Evolutionary conservation across 2,113 vertebrate genomes (phyloP), one percentile per base, ranked within the genome.

Genomic region (Rattus rattus): DNA sequence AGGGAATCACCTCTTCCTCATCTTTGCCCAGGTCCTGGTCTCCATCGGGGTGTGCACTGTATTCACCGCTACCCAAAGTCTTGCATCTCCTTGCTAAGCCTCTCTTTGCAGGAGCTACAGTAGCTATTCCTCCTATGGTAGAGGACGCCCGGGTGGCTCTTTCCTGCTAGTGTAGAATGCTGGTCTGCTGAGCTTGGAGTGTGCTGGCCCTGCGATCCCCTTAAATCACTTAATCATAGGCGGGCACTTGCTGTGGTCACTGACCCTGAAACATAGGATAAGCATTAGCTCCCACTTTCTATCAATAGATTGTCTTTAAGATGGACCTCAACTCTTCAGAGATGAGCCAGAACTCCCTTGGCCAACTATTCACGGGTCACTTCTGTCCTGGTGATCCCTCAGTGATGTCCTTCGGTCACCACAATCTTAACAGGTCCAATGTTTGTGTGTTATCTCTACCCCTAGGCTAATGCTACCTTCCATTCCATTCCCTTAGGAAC

Each of bases 1-100:
- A 5, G 2, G 0, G 0, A 16, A 49, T 43, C 24, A n/a, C 69
- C 59, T 70, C 16, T 1, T 28, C 8, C 24, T 22, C 0, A 1
- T 52, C n/a, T 22, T 28, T 8, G 4, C 52, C 14, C 2, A 43
- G 61, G n/a, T 9, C 22, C 4, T 59, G 19, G 22, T 0, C 19
- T 52, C n/a, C 54, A 7, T 39, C 19, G 13, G 5, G 33, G 36
- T 59, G 54, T 19, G 24, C 8, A 2, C 43, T 1, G 33, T 4
- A 33, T 26, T 54, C 36, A 22, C 28, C 20, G 10, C 43, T 33
- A 26, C 69, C 43, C 36, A 17, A n/a, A 52, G 39, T 72, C 49
- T 91, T 16, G 7, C 1, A 24, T 83, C 89, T 80, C 67, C 36
- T 36, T 33, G 9, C 86, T 47, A 8, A 47, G 36, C 61, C 63